Evolutionary conservation across 2,797 vertebrate species (phyloP).

Genomic region (Myripristis jacobus): DNA sequence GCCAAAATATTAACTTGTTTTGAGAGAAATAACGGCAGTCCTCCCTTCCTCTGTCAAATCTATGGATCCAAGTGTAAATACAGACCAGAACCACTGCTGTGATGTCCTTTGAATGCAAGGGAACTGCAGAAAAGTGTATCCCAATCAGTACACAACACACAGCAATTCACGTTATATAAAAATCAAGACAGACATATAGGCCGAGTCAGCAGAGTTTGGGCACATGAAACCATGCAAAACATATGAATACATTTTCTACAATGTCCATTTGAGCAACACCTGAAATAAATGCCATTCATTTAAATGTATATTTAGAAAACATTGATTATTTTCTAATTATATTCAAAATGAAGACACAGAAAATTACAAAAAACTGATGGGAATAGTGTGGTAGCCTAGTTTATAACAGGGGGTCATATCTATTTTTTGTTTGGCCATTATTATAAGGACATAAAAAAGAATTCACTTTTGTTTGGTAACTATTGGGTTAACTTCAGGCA

Average conservation of each 20-base stretch:
- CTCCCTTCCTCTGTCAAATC: conserved; percentile 18
- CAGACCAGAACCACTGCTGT: conserved; percentile 17
- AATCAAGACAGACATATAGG: neutral
- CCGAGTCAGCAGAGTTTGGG: conserved; percentile 3
- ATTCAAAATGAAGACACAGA: conserved; percentile 13
- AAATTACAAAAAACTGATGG: conserved; percentile 5
- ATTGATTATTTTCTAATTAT: conserved; percentile 8
- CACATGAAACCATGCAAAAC: conserved; percentile 19
- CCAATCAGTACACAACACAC: conserved; percentile 13
- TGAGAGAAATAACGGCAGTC: neutral
- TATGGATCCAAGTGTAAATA: conserved; percentile 1
- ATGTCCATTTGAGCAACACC: conserved; percentile 26
- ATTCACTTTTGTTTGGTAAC: conserved; percentile 54
- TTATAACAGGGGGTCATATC: neutral
- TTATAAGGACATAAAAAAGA: conserved; percentile 7
- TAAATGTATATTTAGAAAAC: conserved; percentile 15
- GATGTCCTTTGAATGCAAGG: conserved; percentile 5
- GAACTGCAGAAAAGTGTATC: conserved; percentile 8
- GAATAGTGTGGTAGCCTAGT: neutral
- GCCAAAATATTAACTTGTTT: neutral
- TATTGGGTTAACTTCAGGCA: conserved; percentile 71
- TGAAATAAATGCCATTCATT: conserved; percentile 14
- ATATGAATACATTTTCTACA: conserved; percentile 22
- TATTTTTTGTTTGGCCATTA: conserved; percentile 2
- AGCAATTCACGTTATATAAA: conserved; percentile 11